Conservation (phyloP, 2,797 vertebrate genomes). For the Phylloscopus collybita region DNA sequence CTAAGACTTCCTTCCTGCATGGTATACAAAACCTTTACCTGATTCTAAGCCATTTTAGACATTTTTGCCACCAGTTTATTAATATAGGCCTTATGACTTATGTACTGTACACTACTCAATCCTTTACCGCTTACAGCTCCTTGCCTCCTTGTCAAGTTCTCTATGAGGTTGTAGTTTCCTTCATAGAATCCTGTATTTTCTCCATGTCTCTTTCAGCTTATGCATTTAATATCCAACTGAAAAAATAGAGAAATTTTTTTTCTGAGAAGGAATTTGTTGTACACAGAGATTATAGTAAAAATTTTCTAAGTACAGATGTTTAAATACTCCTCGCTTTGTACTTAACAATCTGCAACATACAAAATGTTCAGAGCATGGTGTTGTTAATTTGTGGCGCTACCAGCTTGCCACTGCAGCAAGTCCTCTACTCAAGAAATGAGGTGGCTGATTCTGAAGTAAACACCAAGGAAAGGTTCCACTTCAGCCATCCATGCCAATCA, state of each 20-base stretch:
- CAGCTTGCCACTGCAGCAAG: background rate
- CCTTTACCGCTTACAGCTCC: background rate
- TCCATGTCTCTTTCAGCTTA: background rate
- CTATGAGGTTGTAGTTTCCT: background rate
- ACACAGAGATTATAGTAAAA: background rate
- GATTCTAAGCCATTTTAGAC: background rate
- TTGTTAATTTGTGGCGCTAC: background rate
- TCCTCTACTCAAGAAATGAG: background rate
- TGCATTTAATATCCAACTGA: background rate
- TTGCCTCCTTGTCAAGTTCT: background rate
- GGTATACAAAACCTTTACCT: background rate
- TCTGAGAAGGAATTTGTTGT: background rate
- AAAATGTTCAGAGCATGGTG: background rate
- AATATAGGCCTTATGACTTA: background rate
- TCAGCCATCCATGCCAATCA: fast-evolving
- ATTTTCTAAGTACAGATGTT: background rate
- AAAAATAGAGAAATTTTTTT: background rate
- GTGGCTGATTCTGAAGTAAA: background rate
- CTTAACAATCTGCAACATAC: background rate
- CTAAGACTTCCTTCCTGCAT: background rate
- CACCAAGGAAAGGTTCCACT: background rate
- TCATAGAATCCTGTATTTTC: background rate
- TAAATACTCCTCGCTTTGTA: background rate
- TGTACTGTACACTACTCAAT: background rate
- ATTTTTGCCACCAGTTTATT: background rate